Evolutionary conservation across 2,113 vertebrate genomes (phyloP).

Genomic region (Microcebus griseorufus): DNA sequence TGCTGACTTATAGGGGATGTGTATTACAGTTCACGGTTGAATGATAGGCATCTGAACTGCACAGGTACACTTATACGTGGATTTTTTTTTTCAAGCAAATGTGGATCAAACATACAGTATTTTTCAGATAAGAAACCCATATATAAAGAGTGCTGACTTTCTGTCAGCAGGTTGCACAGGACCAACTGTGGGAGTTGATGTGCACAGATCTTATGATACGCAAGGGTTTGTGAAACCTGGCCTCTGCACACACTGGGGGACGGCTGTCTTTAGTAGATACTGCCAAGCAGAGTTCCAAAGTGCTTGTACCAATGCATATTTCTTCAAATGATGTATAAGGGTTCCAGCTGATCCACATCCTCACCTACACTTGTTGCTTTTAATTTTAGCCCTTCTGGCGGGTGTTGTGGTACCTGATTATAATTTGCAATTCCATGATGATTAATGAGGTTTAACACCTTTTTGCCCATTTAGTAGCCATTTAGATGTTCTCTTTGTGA

Average conservation of each 20-base stretch:
- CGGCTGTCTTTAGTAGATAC: not conserved
- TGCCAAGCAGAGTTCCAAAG: not conserved
- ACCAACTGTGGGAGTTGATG: not conserved
- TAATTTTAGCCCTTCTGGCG: not conserved
- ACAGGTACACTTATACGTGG: not conserved
- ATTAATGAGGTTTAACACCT: fast-evolving
- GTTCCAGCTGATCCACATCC: no score
- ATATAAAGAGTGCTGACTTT: not conserved
- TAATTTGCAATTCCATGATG: fast-evolving
- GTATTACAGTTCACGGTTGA: not conserved
- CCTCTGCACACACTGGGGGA: not conserved
- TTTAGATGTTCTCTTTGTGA: not conserved
- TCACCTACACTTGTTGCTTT: not conserved
- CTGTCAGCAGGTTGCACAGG: not conserved
- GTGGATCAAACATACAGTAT: not conserved
- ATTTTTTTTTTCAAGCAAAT: not conserved
- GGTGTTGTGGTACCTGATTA: fast-evolving
- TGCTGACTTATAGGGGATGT: not conserved
- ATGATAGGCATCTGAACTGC: not conserved
- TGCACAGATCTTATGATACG: not conserved
- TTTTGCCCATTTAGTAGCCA: not conserved
- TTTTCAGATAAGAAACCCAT: not conserved
- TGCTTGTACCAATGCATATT: not conserved
- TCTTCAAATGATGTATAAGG: fast-evolving
- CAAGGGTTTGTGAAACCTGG: not conserved